These are phyloP conservation scores for Cydia pomonella DNA, from an alignment of 1,140 invertebrate species.

Conservation along the genomic window DNA sequence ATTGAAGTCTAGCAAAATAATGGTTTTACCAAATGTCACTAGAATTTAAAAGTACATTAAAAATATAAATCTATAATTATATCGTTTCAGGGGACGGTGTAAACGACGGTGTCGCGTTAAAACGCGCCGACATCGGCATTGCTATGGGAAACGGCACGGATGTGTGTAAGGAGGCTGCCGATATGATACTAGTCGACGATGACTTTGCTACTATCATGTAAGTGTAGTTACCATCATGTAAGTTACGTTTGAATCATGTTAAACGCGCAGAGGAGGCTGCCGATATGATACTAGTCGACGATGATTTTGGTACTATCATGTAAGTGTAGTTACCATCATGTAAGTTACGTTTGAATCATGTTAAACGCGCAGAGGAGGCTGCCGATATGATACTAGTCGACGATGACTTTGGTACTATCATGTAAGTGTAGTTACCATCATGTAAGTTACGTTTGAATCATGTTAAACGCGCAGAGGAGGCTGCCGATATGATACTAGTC, in stretches of 20 bases:
- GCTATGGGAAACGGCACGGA: conserved; percentile 99
- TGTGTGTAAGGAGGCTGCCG: conserved; percentile 99
- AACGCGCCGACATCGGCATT: conserved; percentile 99
- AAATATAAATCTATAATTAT: not conserved
- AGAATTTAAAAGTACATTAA: too few relatives aligned
- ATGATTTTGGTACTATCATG: conserved; percentile 99
- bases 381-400: conserved; percentile 99
- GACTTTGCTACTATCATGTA: conserved; percentile 99
- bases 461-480: conserved; percentile 85
- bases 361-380: conserved; percentile 99
- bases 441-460: too few relatives aligned
- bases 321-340: conserved; percentile 78
- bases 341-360: conserved; percentile 82
- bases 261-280: too few relatives aligned
- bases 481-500: conserved; percentile 99
- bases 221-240: conserved; percentile 57
- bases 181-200: conserved; percentile 99
- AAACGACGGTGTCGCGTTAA: conserved; percentile 98
- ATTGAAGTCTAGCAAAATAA: too few relatives aligned
- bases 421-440: conserved; percentile 84
- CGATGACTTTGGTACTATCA: conserved; percentile 98
- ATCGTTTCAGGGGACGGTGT: conserved; percentile 91
- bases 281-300: conserved; percentile 99
- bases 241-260: conserved; percentile 89
- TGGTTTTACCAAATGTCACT: too few relatives aligned